Evolutionary conservation across 2,888 invertebrate species (phyloP), one percentile per base, ranked within the genome.

Genomic region (Metopia argyrocephala): DNA sequence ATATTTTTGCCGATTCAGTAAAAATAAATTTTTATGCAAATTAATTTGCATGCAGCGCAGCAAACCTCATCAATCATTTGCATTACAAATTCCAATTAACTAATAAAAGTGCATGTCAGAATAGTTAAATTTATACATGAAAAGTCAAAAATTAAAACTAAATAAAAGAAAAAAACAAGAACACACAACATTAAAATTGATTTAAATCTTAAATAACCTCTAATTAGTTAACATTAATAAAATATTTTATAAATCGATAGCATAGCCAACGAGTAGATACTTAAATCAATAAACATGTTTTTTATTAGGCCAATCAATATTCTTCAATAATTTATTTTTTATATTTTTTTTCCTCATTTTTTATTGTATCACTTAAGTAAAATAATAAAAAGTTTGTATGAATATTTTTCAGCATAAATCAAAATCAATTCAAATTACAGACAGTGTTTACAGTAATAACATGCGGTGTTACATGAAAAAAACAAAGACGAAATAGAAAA

Each of bases 301-400:
- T 28, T 46, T 56, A 50, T 62, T 62, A 46, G 31, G 48, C 65
- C 70, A 71, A 78, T 78, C 70, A 78, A 65, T 65, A 78, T 71
- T 76, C 65, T 71, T 65, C 59, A 59, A 54, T 46, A 59, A 64
- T 70, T 76, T 70, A 18, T 50, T 52, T 65, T 15, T 45, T 54
- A 54, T 54, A 21, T 65, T 48, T 38, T 66, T 54, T n/a, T n/a
- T 54, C 9, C 15, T 23, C 54, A 38, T 23, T 38, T 66, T 54
- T 54, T 38, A 23, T 23, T 21, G 15, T 38, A 31, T 54, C 31
- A 5, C 38, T 54, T 23, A 38, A 52, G 23, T 45, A 54, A 66
- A 9, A 23, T 2, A 52, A 15, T 3, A 15, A 52, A 57, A 25
- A 54, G 20, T 54, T 45, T 28, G 21, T 45, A 23, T 15, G 38